Conservation (phyloP, 1,140 invertebrate species). For the Hyles euphorbiae region DNA sequence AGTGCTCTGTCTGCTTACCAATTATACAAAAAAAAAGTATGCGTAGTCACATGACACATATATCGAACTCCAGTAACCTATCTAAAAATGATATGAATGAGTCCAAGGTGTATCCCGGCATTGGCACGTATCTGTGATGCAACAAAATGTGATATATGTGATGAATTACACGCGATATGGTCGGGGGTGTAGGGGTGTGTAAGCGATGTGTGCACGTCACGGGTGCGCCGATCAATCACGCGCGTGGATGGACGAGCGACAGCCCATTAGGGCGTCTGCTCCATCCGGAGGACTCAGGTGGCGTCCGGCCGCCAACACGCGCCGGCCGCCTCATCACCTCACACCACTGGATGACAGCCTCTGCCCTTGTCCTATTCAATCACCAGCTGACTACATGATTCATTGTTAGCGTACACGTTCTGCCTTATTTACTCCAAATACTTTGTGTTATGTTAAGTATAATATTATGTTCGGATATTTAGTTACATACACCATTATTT, state of each 20-base stretch:
- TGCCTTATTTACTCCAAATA: too few relatives aligned
- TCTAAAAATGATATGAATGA: too few relatives aligned
- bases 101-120: too few relatives aligned
- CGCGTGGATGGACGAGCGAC: constrained; percentile 55
- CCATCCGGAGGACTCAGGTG: constrained; percentile 46
- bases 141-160: constrained; percentile 28
- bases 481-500: too few relatives aligned
- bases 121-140: too few relatives aligned
- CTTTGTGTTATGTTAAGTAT: too few relatives aligned
- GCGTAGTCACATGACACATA: too few relatives aligned
- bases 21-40: too few relatives aligned
- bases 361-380: constrained; percentile 25
- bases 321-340: constrained; percentile 4
- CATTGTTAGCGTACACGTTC: constrained; percentile 7
- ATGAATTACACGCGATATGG: constrained; percentile 52
- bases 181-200: constrained; percentile 24
- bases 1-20: too few relatives aligned
- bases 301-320: constrained; percentile 25
- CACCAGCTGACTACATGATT: constrained; percentile 23
- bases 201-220: constrained; percentile 46
- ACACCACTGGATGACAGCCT: constrained; percentile 13
- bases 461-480: too few relatives aligned
- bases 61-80: too few relatives aligned
- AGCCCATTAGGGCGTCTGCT: constrained; percentile 55
- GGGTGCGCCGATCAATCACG: constrained; percentile 66